These are phyloP conservation scores for Habrosyne pyritoides DNA, from an alignment of 2,888 invertebrate genomes.

Conservation along the genomic window DNA sequence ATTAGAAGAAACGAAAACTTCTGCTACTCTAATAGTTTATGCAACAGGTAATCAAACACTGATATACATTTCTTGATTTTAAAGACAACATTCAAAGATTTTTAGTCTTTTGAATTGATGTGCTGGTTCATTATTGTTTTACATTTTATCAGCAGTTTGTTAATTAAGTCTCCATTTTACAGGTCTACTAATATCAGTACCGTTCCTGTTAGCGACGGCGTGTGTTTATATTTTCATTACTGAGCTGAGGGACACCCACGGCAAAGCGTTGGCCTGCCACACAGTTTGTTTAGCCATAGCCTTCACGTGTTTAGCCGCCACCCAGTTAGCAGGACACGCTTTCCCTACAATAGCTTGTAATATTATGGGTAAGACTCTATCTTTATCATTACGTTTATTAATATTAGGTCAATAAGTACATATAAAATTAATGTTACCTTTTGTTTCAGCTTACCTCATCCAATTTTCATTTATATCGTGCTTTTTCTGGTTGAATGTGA, in stretches of 20 bases:
- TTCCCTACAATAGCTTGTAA: slow-evolving; percentile 74
- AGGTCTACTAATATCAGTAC: slow-evolving; percentile 80
- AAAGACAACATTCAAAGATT: no score
- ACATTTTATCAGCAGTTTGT: slow-evolving; percentile 26
- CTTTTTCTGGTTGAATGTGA: slow-evolving; percentile 87
- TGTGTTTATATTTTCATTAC: slow-evolving; percentile 76
- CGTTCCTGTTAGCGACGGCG: slow-evolving; percentile 78
- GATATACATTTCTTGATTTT: no score
- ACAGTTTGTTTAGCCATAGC: slow-evolving; percentile 81
- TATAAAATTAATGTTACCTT: slow-evolving; percentile 19
- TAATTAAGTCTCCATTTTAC: slow-evolving; percentile 36
- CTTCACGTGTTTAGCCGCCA: slow-evolving; percentile 80
- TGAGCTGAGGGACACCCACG: slow-evolving; percentile 81
- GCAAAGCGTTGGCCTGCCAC: slow-evolving; percentile 83
- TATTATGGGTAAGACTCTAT: slow-evolving; percentile 66
- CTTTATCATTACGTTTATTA: slow-evolving; percentile 14
- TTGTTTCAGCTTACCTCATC: slow-evolving; percentile 85
- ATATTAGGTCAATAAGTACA: slow-evolving; percentile 21
- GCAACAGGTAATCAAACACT: slow-evolving; percentile 60
- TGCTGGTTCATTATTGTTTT: no score
- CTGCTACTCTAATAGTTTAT: slow-evolving; percentile 66
- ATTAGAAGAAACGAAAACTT: slow-evolving; percentile 59
- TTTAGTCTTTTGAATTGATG: no score
- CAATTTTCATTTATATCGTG: slow-evolving; percentile 86
- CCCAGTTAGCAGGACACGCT: slow-evolving; percentile 79